Evolutionary conservation across 53 echinoderm and acorn worm genomes (phyloP).

Genomic region (Antedon mediterranea): DNA sequence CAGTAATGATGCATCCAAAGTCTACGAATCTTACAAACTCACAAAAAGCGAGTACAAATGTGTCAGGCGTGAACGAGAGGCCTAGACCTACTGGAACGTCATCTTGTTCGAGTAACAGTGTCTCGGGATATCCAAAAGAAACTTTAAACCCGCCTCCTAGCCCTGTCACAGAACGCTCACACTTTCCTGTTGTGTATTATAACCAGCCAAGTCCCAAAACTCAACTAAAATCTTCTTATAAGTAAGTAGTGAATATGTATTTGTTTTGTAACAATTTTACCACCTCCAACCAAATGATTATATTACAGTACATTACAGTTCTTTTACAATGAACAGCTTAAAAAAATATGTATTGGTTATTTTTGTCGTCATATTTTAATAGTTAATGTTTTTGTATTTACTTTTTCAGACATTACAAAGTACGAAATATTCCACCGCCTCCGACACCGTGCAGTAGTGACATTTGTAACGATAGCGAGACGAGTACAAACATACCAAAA

Average conservation of each 20-base stretch:
- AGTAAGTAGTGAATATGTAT: slow-evolving; percentile 20
- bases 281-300: too few species aligned
- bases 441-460: slow-evolving; percentile 96
- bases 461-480: slow-evolving; percentile 86
- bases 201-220: slow-evolving; percentile 46
- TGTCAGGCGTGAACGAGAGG: slow-evolving; percentile 49
- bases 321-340: too few species aligned
- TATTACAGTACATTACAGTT: too few species aligned
- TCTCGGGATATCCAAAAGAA: slow-evolving; percentile 91
- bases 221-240: slow-evolving; percentile 43
- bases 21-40: slow-evolving; percentile 70
- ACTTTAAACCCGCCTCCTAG: slow-evolving; percentile 94
- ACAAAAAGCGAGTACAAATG: slow-evolving; percentile 53
- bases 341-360: too few species aligned
- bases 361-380: too few species aligned
- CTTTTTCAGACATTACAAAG: slow-evolving; percentile 72
- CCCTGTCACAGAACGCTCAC: slow-evolving; percentile 75
- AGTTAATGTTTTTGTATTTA: neutral
- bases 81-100: slow-evolving; percentile 79
- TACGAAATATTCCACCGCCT: slow-evolving; percentile 86
- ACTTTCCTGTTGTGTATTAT: slow-evolving; percentile 47
- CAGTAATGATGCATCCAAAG: slow-evolving; percentile 48
- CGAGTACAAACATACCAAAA: slow-evolving; percentile 21
- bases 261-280: too few species aligned
- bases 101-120: slow-evolving; percentile 62